These are phyloP conservation scores for Cheumatopsyche charites DNA, from an alignment of 1,140 invertebrate species.

Conservation along the genomic window DNA sequence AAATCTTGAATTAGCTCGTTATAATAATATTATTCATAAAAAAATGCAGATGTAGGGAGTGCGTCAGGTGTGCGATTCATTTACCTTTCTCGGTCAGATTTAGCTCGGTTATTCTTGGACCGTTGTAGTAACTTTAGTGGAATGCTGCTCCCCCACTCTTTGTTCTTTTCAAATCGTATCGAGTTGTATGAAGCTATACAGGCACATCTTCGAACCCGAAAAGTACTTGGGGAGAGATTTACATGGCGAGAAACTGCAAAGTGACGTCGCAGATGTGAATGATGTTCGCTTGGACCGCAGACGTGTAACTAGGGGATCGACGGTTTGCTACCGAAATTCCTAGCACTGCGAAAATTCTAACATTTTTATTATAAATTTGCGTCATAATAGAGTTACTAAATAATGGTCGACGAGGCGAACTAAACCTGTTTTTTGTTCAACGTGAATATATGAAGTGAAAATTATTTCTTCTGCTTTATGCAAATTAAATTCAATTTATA, in stretches of 20 bases:
- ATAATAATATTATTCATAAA: no score
- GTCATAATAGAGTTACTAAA: no score
- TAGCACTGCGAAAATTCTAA: neutral
- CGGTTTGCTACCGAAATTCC: neutral
- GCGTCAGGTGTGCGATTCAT: neutral
- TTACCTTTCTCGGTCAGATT: constrained; percentile 2
- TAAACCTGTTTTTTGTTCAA: no score
- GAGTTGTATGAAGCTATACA: neutral
- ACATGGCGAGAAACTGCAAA: constrained; percentile 39
- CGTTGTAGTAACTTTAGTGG: neutral
- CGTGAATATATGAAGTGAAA: no score
- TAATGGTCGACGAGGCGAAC: no score
- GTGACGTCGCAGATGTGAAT: constrained; percentile 41
- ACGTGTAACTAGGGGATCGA: neutral
- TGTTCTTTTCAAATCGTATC: neutral
- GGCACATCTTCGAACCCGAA: neutral
- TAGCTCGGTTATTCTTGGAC: neutral
- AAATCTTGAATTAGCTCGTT: neutral
- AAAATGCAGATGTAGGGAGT: no score
- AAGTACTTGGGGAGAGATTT: constrained; percentile 1
- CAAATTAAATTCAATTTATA: neutral
- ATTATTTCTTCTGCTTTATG: neutral
- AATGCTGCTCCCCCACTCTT: constrained; percentile 11
- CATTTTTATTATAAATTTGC: no score
- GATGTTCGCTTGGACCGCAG: constrained; percentile 30